Conservation (phyloP, 2,888 invertebrate species). For the Tenthredo mesomela region DNA sequence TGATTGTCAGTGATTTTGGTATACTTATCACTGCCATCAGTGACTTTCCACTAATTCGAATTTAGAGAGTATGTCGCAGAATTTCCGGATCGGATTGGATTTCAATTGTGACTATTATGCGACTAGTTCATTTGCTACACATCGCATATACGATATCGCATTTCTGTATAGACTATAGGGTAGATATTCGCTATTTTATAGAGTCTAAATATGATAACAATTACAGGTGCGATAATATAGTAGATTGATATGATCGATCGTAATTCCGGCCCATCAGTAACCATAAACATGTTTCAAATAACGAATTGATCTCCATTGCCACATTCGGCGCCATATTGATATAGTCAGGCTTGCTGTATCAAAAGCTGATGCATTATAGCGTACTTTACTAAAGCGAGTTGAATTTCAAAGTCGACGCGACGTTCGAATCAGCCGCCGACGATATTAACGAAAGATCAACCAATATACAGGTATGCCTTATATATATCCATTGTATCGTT, state of each 20-base stretch:
- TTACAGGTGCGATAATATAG: constrained; percentile 54
- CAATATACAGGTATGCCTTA: too few species aligned
- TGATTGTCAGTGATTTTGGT: too few species aligned
- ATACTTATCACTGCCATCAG: too few species aligned
- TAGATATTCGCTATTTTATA: constrained; percentile 1
- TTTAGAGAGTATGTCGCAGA: too few species aligned
- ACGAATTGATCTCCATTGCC: constrained; percentile 54
- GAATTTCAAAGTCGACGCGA: not conserved
- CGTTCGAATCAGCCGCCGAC: not conserved
- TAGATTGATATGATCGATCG: constrained; percentile 57
- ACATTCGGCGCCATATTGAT: not conserved
- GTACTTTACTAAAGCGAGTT: not conserved
- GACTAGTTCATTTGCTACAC: not conserved
- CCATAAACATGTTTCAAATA: constrained; percentile 58
- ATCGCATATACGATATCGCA: not conserved
- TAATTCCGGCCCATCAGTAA: constrained; percentile 54
- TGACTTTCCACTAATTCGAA: too few species aligned
- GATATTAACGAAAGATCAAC: too few species aligned
- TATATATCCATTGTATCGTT: not conserved
- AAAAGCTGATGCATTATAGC: not conserved
- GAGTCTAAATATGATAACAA: not conserved
- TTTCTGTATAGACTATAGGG: not conserved
- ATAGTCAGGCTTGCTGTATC: not conserved
- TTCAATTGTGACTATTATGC: not conserved
- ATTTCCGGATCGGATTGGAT: not conserved